phyloP scores from a whole-genome alignment of 92 coral and sea anemone genomes.

The Palythoa caribaeorum region DNA sequence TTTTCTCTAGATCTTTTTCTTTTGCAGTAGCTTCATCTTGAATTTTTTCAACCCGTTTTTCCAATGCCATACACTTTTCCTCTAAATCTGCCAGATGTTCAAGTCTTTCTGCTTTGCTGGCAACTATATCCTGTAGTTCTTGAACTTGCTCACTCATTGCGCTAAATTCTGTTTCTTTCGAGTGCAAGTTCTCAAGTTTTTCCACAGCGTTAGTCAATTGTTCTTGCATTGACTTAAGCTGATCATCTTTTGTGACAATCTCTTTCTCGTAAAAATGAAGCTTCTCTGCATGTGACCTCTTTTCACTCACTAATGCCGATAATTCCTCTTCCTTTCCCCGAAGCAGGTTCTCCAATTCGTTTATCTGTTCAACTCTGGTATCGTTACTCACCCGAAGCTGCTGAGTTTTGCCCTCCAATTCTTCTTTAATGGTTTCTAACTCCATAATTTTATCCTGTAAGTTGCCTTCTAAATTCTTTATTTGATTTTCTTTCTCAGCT shows the following conservation, averaged over 20 bases:
- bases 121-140: slow-evolving; percentile 1
- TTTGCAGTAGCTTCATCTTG: not conserved
- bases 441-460: slow-evolving; percentile 1
- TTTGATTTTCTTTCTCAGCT: slow-evolving; percentile 43
- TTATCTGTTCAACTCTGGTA: slow-evolving; percentile 8
- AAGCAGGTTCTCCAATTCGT: slow-evolving; percentile 29
- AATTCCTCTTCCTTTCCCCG: slow-evolving; percentile 21
- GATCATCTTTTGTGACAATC: slow-evolving; percentile 55
- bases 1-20: slow-evolving; percentile 22
- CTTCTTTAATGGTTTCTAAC: slow-evolving; percentile 18
- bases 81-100: not conserved
- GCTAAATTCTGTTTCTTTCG: slow-evolving; percentile 52
- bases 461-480: slow-evolving; percentile 27
- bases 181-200: slow-evolving; percentile 41
- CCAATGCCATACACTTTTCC: slow-evolving; percentile 6
- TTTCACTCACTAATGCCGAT: slow-evolving; percentile 6
- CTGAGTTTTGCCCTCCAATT: slow-evolving; percentile 2
- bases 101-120: not conserved
- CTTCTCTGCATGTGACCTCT: slow-evolving; percentile 7
- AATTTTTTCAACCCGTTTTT: not conserved
- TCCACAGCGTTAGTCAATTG: slow-evolving; percentile 47
- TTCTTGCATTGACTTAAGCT: slow-evolving; percentile 60
- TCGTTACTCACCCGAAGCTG: slow-evolving; percentile 2
- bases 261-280: slow-evolving; percentile 53
- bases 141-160: slow-evolving; percentile 41